Base-by-base conservation (phyloP, 2,888 invertebrate species). In the Diaperis boleti region DNA sequence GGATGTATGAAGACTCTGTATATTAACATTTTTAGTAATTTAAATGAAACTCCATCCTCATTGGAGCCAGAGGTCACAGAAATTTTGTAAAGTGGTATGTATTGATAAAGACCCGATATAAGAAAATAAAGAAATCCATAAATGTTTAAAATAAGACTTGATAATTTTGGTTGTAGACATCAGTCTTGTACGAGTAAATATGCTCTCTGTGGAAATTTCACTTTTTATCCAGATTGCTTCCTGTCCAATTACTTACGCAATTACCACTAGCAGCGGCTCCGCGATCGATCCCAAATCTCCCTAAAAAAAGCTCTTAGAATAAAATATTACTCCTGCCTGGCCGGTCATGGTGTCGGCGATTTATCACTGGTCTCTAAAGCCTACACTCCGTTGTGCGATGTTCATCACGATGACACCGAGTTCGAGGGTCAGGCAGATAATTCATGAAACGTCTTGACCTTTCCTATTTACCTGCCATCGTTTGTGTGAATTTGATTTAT, bases 381-480 rank as follows among this genome's bases (percentile, higher is more conserved):
- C 59, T 49, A 59, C 59, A 57, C 47, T 29, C 11, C 10, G 22
- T 49, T 62, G 54, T 42, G 45, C 49, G 56, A 64, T 60, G 59
- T 60, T 64, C 64, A 64, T 64, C 64, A 64, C 29, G 64, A 64
- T 47, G 64, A 60, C 64, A 60, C 52, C 15, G 47, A 59, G 41
- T 41, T 44, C 45, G 44, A 54, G 54, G 64, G 64, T 64, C 55
- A 64, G 26, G 59, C 29, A 60, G 64, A 60, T 64, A 60, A 59
- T 55, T 64, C 60, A 60, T 60, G 56, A 29, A 54, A 47, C 54
- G 55, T 42, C 52, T 55, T 64, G 64, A 64, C 64, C 64, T 64
- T 64, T 60, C 60, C 55, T 64, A 60, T 64, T 64, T 47, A 60
- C 64, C 59, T 64, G 64, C 47, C 64, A 55, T 15, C 54, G 35